A percentile compares a stretch with the other conserved stretches of the same genome.
Evolutionary conservation across 2,797 vertebrate genomes (phyloP).

Genomic region (Simalia tracyae): DNA sequence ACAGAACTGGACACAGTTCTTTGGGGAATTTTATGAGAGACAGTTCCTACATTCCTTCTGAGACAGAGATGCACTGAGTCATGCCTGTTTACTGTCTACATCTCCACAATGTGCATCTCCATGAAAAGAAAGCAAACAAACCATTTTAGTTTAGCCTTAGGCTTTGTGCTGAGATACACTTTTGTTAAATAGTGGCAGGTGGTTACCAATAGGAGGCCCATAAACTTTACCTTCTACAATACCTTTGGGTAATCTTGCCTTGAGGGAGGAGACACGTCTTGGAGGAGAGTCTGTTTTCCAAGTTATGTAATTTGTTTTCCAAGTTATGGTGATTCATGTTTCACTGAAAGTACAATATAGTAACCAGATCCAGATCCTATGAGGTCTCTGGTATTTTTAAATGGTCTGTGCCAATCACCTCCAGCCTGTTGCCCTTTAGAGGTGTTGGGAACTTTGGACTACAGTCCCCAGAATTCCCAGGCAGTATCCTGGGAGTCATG

Average conservation of each 20-base stretch:
- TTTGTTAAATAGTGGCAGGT: constrained; percentile 25
- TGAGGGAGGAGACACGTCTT: neutral
- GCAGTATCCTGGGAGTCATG: neutral
- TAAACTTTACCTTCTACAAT: neutral
- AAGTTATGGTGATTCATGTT: neutral
- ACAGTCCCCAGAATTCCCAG: neutral
- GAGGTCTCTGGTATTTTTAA: neutral
- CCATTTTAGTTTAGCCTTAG: constrained; percentile 43
- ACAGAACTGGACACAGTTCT: neutral
- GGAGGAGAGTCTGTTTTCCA: neutral
- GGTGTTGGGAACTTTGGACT: neutral
- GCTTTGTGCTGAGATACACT: constrained; percentile 6
- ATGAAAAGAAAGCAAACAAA: constrained; percentile 39
- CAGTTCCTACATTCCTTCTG: neutral
- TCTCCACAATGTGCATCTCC: neutral
- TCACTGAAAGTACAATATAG: neutral
- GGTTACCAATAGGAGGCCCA: neutral
- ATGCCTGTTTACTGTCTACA: neutral
- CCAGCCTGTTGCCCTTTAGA: neutral
- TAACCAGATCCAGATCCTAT: neutral
- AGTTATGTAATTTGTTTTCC: neutral
- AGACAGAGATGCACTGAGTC: neutral
- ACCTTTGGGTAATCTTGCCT: neutral
- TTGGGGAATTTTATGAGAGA: neutral
- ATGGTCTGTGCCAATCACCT: neutral